Base-by-base conservation (phyloP, 2,113 vertebrate species). In the Rhegmatorhina hoffmannsi region DNA sequence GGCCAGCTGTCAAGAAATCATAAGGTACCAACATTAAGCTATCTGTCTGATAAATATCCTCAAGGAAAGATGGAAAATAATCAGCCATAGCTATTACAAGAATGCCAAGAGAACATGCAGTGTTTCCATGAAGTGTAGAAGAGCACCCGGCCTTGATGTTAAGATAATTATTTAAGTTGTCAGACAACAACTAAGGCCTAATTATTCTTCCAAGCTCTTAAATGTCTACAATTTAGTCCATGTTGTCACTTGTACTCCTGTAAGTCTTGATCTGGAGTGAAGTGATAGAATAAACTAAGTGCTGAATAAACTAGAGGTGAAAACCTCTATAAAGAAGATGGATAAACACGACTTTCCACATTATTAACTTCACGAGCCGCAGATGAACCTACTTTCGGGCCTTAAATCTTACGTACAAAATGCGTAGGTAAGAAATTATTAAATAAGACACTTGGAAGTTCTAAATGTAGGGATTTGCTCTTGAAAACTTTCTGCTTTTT, bases 1-100 rank as follows among this genome's bases (percentile, higher is more conserved):
- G 77, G 83, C 84, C 92, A 96, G 84, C 87, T 96, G 92, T 95
- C 96, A 95, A 94, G 88, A 82, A 96, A 94, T 93, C 74, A 74
- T 75, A 94, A 92, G 93, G 38, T 75, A 89, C 21, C 5, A 7
- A 52, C 47, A 89, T 83, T 75, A 94, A 91, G 26, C 46, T 90
- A 96, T 84, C 78, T 91, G 44, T 76, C 86, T 92, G 85, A 97
- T 87, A 96, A 91, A 95, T 64, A 75, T 81, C 69, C 68, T 84
- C 52, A 67, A 83, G 44, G 11, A 83, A 92, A 68, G 31, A 81
- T 16, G 44, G 74, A 87, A 82, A 91, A 89, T 74, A 77, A 89
- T 89, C 44, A 90, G 40, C 33, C 0, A 1, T 55, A 88, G 68
- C 10, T 59, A 20, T 49, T 91, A 80, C 16, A 90, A 74, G 84